phyloP scores from a whole-genome alignment of 2,888 invertebrate species.

The Trissolcus japonicus region DNA sequence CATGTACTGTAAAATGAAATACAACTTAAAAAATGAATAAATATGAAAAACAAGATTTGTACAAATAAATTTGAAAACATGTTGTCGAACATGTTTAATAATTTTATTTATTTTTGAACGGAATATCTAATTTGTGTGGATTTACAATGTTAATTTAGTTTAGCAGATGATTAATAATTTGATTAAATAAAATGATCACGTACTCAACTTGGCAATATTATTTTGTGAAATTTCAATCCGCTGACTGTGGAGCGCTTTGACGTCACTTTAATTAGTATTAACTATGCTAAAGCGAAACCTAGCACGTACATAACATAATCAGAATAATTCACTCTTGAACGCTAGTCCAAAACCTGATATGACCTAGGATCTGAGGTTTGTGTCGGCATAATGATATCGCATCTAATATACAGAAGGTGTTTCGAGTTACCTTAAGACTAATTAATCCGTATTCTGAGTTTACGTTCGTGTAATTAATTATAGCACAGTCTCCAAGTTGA shows the following conservation, averaged over 20 bases:
- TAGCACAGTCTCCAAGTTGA: neutral
- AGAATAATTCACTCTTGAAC: slow-evolving; percentile 23
- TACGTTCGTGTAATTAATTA: slow-evolving; percentile 13
- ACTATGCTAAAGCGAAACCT: slow-evolving; percentile 12
- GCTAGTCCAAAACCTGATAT: slow-evolving; percentile 30
- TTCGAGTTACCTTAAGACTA: slow-evolving; percentile 25
- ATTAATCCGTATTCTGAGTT: slow-evolving; percentile 16
- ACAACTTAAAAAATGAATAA: too few relatives aligned
- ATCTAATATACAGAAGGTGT: slow-evolving; percentile 27
- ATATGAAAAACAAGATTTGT: too few relatives aligned
- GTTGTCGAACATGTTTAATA: too few relatives aligned
- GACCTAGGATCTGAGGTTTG: slow-evolving; percentile 27
- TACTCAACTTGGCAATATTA: neutral
- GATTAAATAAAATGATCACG: neutral
- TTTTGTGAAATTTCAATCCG: neutral
- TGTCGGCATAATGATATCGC: slow-evolving; percentile 21
- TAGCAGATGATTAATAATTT: neutral
- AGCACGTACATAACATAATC: slow-evolving; percentile 16
- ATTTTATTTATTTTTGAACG: too few relatives aligned
- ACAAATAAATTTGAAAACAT: too few relatives aligned
- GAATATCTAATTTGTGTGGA: too few relatives aligned
- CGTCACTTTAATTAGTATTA: slow-evolving; percentile 14
- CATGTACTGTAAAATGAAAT: too few relatives aligned
- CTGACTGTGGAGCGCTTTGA: neutral
- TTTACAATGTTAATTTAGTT: neutral